Percentiles rank a stretch among this genome's conserved stretches.
phyloP scores from a whole-genome alignment of 2,113 vertebrate genomes.

The Otus sunia region DNA sequence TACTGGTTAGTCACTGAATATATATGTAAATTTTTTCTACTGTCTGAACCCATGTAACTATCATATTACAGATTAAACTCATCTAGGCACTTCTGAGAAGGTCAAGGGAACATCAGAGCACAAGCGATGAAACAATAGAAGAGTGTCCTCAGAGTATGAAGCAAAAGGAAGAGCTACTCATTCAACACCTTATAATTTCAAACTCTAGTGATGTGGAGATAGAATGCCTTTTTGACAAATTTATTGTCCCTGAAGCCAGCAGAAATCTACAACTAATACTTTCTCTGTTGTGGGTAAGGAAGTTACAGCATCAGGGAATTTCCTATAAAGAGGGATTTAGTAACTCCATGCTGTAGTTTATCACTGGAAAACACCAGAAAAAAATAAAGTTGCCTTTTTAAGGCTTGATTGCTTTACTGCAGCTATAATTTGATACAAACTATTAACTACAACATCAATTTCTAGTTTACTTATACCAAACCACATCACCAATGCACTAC shows the following conservation, averaged over 20 bases:
- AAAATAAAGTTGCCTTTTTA: background rate
- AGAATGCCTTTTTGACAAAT: background rate
- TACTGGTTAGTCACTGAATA: background rate
- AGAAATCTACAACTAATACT: background rate
- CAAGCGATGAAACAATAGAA: background rate
- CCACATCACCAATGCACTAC: background rate
- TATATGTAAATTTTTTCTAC: background rate
- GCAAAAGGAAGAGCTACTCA: background rate
- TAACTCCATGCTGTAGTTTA: background rate
- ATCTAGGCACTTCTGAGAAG: background rate
- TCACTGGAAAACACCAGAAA: background rate
- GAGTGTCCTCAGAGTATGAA: background rate
- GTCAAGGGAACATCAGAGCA: background rate
- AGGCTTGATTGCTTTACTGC: background rate
- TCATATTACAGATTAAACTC: background rate
- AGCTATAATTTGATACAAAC: conserved; percentile 20
- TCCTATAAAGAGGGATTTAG: background rate
- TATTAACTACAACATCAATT: background rate
- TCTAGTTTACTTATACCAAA: background rate
- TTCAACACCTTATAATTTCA: background rate
- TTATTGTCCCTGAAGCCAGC: background rate
- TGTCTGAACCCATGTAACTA: background rate
- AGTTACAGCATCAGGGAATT: background rate
- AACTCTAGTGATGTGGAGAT: background rate
- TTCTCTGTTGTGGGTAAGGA: background rate